Base-by-base conservation (phyloP, 2,113 vertebrate genomes). In the Megalops atlanticus region DNA sequence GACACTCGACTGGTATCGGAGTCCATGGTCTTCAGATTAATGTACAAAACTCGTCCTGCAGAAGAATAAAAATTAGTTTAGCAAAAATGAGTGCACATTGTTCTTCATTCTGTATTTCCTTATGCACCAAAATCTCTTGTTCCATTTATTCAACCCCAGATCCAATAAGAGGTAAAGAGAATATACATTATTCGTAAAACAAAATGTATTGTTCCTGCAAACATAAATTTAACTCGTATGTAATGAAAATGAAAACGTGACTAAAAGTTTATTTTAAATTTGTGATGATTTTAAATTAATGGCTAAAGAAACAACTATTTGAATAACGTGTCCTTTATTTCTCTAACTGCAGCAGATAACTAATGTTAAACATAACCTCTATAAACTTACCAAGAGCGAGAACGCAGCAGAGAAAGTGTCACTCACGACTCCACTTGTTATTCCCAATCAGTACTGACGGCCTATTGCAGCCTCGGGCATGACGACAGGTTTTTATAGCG, bases 1-100 rank as follows among this genome's bases (percentile, higher is more conserved):
- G 97, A 99, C 84, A 96, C 95, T 88, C 97, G 93, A 93, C 97
- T 99, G 78, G 96, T 93, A 91, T 98, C 98, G 81, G 97, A 99
- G 92, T 98, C 97, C 98, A 99, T 99, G 90, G 7, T 91, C 41
- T 79, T 71, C 58, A 79, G 54, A 75, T 76, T 83, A 10, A 35
- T 24, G 69, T 31, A 35, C 70, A 18, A 41, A 31, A 80, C 70
- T 18, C 43, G 0, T 82, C 83, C 87, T 11, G 27, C 18, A 38
- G 75, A 69, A 79, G 43, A 78, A 45, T 33, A 69, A 24, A 5
- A 8, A 78, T n/a, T n/a, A 78, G 1, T 31, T 77, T 15, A 79
- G 58, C 40, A 47, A 43, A n/a, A 39, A 70, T 18, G 18, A 27
- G n/a, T 5, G 6, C 52, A 10, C 27, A 7, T 64, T 64, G 1